phyloP scores from a whole-genome alignment of 2,797 vertebrate species.

The Phoebastria nigripes region DNA sequence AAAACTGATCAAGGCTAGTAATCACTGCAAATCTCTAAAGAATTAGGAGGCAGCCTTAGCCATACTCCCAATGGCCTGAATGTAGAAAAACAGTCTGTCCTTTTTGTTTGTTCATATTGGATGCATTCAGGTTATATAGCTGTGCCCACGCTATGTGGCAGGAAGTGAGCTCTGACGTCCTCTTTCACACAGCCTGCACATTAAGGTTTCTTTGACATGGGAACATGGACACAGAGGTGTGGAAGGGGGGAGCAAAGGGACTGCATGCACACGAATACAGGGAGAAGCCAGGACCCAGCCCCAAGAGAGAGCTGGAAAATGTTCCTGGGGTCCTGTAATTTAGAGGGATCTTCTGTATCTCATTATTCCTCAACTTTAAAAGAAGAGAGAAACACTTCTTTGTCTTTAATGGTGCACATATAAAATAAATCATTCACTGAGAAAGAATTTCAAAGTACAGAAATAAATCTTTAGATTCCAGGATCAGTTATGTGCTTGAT shows the following conservation, averaged over 20 bases:
- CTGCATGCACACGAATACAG: fast-evolving
- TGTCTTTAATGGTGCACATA: neutral
- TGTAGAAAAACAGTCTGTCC: neutral
- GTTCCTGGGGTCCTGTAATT: neutral
- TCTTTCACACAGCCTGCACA: neutral
- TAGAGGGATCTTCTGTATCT: neutral
- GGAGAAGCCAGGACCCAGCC: neutral
- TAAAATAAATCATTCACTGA: neutral
- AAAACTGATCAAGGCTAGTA: neutral
- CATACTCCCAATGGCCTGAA: neutral
- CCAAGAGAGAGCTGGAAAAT: neutral
- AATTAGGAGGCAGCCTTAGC: neutral
- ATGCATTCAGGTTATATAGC: neutral
- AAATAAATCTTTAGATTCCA: neutral
- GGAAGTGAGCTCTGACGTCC: neutral
- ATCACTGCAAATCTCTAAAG: neutral
- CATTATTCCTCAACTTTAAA: neutral
- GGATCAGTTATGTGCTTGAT: neutral
- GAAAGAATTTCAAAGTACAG: neutral
- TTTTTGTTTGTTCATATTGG: neutral
- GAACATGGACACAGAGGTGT: neutral
- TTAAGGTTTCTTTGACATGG: neutral
- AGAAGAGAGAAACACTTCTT: neutral
- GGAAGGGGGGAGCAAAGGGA: neutral
- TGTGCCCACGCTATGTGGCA: neutral